Evolutionary conservation across 2,113 vertebrate genomes (phyloP).

Genomic region (Platysternon megacephalum): DNA sequence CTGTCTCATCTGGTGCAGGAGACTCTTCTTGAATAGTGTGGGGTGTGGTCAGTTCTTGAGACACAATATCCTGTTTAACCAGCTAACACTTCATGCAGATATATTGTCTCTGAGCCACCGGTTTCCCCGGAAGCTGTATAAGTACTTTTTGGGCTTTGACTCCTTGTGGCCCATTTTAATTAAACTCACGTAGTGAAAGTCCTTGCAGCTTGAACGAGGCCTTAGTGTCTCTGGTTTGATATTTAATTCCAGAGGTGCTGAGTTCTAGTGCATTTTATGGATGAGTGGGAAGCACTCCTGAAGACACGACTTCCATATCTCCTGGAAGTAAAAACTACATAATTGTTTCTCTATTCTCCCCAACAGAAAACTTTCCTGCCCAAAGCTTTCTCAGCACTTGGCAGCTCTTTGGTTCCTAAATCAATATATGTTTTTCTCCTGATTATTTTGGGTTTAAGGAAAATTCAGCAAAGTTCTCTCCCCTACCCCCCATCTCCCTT

Average conservation of each 20-base stretch:
- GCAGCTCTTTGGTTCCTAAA: not conserved
- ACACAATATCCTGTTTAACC: not conserved
- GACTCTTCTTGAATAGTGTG: too few relatives aligned
- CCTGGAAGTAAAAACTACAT: not conserved
- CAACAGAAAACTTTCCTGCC: not conserved
- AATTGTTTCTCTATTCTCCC: not conserved
- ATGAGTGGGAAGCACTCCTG: not conserved
- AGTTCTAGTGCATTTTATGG: not conserved
- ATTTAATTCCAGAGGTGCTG: not conserved
- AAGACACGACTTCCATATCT: not conserved
- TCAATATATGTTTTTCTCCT: not conserved
- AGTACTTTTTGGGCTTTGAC: not conserved
- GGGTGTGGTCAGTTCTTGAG: not conserved
- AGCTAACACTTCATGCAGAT: not conserved
- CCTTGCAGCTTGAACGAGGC: not conserved
- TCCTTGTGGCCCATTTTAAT: not conserved
- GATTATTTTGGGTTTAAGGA: not conserved
- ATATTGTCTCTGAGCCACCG: too few relatives aligned
- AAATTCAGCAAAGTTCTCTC: not conserved
- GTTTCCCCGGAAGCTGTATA: not conserved
- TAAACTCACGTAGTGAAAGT: not conserved
- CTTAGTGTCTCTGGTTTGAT: not conserved
- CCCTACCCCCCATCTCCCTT: not conserved
- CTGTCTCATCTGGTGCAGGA: not conserved
- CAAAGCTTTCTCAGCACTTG: not conserved